Percentiles rank a stretch among this genome's conserved stretches.
Evolutionary conservation across 1,140 invertebrate genomes (phyloP).

Genomic region (Ephestia elutella): DNA sequence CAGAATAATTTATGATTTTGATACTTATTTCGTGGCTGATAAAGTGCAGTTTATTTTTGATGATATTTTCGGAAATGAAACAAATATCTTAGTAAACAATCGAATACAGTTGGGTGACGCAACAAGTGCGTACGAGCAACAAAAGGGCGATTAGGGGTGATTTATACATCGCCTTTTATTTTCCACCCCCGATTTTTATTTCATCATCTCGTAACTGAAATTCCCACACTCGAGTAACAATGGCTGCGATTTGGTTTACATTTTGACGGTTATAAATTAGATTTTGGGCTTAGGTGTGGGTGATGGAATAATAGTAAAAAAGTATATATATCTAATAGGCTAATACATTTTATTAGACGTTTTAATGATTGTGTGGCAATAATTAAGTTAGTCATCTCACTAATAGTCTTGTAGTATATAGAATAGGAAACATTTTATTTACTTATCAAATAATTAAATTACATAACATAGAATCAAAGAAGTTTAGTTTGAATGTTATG

Average conservation of each 20-base stretch:
- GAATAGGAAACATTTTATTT: too few species aligned
- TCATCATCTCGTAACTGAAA: slow-evolving; percentile 60
- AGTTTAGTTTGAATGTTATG: too few species aligned
- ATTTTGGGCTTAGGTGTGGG: not conserved
- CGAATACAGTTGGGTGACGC: slow-evolving; percentile 40
- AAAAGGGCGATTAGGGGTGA: slow-evolving; percentile 67
- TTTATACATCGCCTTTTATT: slow-evolving; percentile 65
- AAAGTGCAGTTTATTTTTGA: not conserved
- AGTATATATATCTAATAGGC: too few species aligned
- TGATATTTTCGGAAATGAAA: not conserved
- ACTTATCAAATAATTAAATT: too few species aligned
- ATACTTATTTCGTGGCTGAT: not conserved
- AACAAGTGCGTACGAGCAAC: slow-evolving; percentile 58
- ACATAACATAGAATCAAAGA: too few species aligned
- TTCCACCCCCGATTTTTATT: slow-evolving; percentile 54
- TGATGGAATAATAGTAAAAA: not conserved
- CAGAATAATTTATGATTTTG: not conserved
- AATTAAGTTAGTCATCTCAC: too few species aligned
- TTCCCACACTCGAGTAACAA: slow-evolving; percentile 54
- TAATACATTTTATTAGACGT: too few species aligned
- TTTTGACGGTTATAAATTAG: slow-evolving; percentile 21
- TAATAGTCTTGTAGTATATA: too few species aligned
- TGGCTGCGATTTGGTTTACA: slow-evolving; percentile 16
- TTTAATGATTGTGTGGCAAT: too few species aligned
- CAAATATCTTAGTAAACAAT: not conserved